Evolutionary conservation across 92 coral and sea anemone genomes (phyloP).

Genomic region (Phenganax subtilis): DNA sequence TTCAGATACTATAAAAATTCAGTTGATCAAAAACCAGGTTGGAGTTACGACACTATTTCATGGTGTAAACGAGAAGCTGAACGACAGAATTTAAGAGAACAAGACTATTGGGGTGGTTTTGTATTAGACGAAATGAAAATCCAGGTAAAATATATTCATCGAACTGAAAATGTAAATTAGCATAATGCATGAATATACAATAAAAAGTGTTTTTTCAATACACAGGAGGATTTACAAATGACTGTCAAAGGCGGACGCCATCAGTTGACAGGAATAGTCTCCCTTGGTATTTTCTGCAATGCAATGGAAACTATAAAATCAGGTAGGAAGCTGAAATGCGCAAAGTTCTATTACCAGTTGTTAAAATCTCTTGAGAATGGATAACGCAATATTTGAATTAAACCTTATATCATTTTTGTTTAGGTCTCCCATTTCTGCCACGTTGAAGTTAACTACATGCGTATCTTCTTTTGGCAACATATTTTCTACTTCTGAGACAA

Average conservation of each 20-base stretch:
- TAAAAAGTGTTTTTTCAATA: background rate
- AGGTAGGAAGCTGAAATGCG: background rate
- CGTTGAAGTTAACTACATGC: background rate
- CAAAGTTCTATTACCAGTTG: no score
- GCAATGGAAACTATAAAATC: constrained; percentile 5
- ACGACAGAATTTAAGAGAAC: background rate
- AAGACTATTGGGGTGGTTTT: constrained; percentile 11
- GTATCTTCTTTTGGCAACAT: constrained; percentile 1
- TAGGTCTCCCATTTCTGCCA: background rate
- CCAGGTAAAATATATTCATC: constrained; percentile 1
- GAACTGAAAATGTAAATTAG: background rate
- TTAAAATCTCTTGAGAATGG: no score
- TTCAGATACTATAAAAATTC: constrained; percentile 18
- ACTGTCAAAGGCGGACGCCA: constrained; percentile 20
- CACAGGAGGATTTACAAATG: constrained; percentile 17
- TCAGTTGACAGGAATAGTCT: constrained; percentile 9
- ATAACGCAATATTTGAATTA: background rate
- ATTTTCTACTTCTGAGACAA: constrained; percentile 2
- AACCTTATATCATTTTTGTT: background rate
- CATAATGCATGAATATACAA: background rate
- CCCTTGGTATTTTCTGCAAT: background rate
- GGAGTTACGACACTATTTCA: background rate
- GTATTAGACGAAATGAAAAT: constrained; percentile 15
- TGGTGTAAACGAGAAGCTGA: constrained; percentile 10
- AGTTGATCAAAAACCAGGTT: constrained; percentile 9